Evolutionary conservation across 1,140 invertebrate genomes (phyloP).

Genomic region (Sarcophaga bullata): DNA sequence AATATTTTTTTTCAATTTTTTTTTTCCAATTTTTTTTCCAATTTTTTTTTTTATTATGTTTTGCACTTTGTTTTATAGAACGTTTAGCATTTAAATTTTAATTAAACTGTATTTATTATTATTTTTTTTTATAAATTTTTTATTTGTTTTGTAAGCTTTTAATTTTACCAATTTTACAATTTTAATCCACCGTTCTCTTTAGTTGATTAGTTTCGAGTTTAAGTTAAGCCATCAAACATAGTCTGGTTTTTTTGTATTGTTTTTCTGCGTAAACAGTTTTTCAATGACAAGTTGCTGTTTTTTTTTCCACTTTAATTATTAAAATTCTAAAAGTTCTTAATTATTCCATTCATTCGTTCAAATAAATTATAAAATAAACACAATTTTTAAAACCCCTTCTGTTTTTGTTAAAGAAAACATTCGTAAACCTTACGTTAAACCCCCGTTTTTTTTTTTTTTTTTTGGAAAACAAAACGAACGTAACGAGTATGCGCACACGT

Average conservation of each 20-base stretch:
- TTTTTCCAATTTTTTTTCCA: too few relatives aligned
- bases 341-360: neutral
- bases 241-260: neutral
- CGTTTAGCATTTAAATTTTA: neutral
- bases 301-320: neutral
- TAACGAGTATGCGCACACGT: conserved; percentile 33
- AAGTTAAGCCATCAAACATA: too few relatives aligned
- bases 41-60: neutral
- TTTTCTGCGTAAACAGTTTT: neutral
- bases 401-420: neutral
- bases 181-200: neutral
- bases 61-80: conserved; percentile 8
- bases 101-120: neutral
- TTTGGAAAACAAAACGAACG: neutral
- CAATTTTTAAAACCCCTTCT: conserved; percentile 1
- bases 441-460: too few relatives aligned
- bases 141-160: too few relatives aligned
- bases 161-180: neutral
- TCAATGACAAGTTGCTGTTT: neutral
- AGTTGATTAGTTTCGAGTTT: neutral
- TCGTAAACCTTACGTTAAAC: neutral
- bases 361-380: conserved; percentile 31
- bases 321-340: neutral
- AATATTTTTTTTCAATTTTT: neutral
- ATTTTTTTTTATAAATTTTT: too few relatives aligned